These are phyloP conservation scores for Philaenus spumarius DNA, from an alignment of 1,140 invertebrate species.

Conservation along the genomic window DNA sequence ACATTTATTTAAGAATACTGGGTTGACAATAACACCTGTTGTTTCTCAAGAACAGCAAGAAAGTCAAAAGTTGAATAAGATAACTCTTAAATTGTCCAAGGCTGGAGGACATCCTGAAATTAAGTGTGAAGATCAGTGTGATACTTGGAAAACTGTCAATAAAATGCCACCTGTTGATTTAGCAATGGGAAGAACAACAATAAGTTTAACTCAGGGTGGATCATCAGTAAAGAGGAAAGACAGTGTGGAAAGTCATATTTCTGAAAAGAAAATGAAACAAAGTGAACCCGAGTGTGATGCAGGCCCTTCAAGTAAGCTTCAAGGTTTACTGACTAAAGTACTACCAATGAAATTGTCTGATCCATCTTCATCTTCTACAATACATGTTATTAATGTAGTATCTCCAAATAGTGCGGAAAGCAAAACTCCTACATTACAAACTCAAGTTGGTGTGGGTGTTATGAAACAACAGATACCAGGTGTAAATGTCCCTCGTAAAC, in stretches of 20 bases:
- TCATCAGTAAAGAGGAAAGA: conserved; percentile 23
- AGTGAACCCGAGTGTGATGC: conserved; percentile 10
- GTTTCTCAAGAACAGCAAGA: conserved; percentile 9
- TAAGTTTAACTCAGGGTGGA: conserved; percentile 6
- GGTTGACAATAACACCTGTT: conserved; percentile 12
- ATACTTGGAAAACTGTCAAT: conserved; percentile 5
- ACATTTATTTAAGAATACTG: conserved; percentile 8
- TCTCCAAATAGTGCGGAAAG: background rate
- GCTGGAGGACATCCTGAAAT: conserved; percentile 17
- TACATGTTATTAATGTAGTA: too few relatives aligned
- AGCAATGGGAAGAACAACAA: background rate
- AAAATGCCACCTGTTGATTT: conserved; percentile 1
- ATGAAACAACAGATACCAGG: conserved; percentile 10
- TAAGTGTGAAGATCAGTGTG: conserved; percentile 17
- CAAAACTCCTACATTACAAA: too few relatives aligned
- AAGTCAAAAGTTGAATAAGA: conserved; percentile 19
- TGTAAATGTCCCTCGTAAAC: conserved; percentile 12
- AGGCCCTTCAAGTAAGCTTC: conserved; percentile 10
- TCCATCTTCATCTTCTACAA: too few relatives aligned
- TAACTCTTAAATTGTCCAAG: conserved; percentile 22
- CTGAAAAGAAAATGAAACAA: conserved; percentile 9
- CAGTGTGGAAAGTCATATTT: conserved; percentile 8
- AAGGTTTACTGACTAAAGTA: conserved; percentile 3
- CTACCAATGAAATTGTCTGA: background rate
- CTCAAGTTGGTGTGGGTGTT: conserved; percentile 4